Base-by-base conservation (phyloP, 2,888 invertebrate genomes). In the Eupithecia dodoneata region DNA sequence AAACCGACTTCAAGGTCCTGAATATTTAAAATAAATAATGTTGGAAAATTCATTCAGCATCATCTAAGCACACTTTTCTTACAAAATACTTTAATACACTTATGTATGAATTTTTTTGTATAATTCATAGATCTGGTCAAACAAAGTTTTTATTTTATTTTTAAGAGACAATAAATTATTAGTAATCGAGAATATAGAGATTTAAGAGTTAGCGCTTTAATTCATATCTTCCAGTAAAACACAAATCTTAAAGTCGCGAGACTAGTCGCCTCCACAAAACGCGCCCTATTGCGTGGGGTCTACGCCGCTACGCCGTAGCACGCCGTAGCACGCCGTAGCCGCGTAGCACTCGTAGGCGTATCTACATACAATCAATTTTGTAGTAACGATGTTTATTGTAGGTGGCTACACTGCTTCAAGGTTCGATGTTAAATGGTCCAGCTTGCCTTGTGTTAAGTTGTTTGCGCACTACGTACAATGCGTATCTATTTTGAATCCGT, bases 281-380 rank as follows among this genome's bases (percentile, higher is more conserved):
- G 1, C 10, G 3, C 66, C 69, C 72, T 76, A 47, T 66, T 52
- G 74, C 78, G 76, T 74, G 70, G 76, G 74, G 76, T 73, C 78
- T 76, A 79, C 76, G 76, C 71, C 86, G 83, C 86, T 85, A 84
- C 87, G 81, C 63, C 79, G 81, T 83, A 83, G 84, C 82, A 77
- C 55, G 41, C 18, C 67, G 67, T 69, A 45, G 45, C 67, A 77
- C 55, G 41, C 18, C 67, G 67, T 69, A 45, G 45, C 67, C 18
- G 63, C 81, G 83, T 83, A 83, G 85, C 75, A 42, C 59, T 65
- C 79, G 76, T 66, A 72, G 76, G 76, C 72, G 74, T 78, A 78
- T 69, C 74, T 72, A 67, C 45, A 75, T 71, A 75, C 78, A 73
- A 65, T 72, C n/a, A n/a, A n/a, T n/a, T n/a, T 75, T 45, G 5